phyloP scores from a whole-genome alignment of 1,140 invertebrate species.

The Epicauta chinensis region DNA sequence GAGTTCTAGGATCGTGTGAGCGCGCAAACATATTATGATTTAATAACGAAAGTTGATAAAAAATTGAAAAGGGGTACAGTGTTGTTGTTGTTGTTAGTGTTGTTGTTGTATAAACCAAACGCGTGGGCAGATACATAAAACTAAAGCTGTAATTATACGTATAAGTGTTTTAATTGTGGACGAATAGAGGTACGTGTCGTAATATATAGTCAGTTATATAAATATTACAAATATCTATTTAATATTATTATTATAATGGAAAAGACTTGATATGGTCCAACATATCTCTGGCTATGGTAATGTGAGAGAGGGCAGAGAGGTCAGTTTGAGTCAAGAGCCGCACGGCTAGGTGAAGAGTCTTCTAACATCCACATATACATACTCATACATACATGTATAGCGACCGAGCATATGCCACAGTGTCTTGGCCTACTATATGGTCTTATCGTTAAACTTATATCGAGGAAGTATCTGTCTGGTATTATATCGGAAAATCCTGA shows the following conservation, averaged over 20 bases:
- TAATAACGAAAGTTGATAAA: constrained; percentile 24
- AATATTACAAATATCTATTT: neutral
- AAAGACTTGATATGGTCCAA: constrained; percentile 20
- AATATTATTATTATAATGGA: constrained; percentile 6
- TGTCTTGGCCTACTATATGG: constrained; percentile 9
- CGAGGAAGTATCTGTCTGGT: constrained; percentile 9
- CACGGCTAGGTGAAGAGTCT: constrained; percentile 22
- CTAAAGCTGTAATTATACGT: constrained; percentile 40
- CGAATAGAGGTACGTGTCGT: constrained; percentile 38
- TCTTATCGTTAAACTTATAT: constrained; percentile 13
- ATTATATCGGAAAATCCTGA: no score
- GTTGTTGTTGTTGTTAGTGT: neutral
- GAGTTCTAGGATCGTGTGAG: constrained; percentile 18
- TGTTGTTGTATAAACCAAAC: neutral
- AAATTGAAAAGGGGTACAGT: constrained; percentile 25
- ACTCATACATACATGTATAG: constrained; percentile 12
- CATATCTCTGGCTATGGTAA: constrained; percentile 35
- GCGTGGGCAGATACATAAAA: constrained; percentile 37
- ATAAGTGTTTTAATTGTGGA: constrained; percentile 42
- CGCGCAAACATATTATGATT: constrained; percentile 21
- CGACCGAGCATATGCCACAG: constrained; percentile 18
- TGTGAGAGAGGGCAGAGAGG: constrained; percentile 42
- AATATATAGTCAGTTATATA: constrained; percentile 14
- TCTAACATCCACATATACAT: no score
- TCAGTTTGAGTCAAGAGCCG: constrained; percentile 41